phyloP scores from a whole-genome alignment of 1,140 invertebrate genomes.

The Battus philenor region DNA sequence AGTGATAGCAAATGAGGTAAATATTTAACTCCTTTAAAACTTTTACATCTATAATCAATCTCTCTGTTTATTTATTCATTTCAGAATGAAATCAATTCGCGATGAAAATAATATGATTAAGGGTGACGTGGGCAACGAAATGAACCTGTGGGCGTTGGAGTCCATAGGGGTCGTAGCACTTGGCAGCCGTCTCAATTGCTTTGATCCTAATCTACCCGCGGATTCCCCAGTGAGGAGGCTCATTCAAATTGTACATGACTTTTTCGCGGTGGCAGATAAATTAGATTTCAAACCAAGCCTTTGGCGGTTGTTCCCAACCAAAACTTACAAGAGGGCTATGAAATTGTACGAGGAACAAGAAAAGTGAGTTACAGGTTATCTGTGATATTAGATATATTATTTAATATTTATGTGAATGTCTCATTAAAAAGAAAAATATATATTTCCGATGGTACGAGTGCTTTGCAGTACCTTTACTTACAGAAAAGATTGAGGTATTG shows the following conservation, averaged over 20 bases:
- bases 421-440: no score
- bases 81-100: slow-evolving; percentile 75
- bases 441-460: no score
- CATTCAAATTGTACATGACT: slow-evolving; percentile 71
- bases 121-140: slow-evolving; percentile 77
- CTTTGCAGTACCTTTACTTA: no score
- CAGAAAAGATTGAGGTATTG: no score
- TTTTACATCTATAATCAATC: no score
- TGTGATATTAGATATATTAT: background rate
- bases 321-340: slow-evolving; percentile 73
- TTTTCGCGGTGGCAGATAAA: slow-evolving; percentile 77
- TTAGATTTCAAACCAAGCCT: slow-evolving; percentile 79
- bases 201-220: slow-evolving; percentile 67
- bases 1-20: no score
- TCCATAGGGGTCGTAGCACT: slow-evolving; percentile 82
- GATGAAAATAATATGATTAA: slow-evolving; percentile 76
- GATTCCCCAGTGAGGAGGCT: slow-evolving; percentile 74
- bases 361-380: slow-evolving; percentile 23
- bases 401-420: background rate
- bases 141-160: slow-evolving; percentile 83
- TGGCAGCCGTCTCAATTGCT: slow-evolving; percentile 80
- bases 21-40: no score
- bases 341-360: slow-evolving; percentile 38
- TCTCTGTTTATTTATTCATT: slow-evolving; percentile 15
- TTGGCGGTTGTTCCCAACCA: slow-evolving; percentile 79